phyloP scores from a whole-genome alignment of 2,113 vertebrate species.

The Stegastes partitus region DNA sequence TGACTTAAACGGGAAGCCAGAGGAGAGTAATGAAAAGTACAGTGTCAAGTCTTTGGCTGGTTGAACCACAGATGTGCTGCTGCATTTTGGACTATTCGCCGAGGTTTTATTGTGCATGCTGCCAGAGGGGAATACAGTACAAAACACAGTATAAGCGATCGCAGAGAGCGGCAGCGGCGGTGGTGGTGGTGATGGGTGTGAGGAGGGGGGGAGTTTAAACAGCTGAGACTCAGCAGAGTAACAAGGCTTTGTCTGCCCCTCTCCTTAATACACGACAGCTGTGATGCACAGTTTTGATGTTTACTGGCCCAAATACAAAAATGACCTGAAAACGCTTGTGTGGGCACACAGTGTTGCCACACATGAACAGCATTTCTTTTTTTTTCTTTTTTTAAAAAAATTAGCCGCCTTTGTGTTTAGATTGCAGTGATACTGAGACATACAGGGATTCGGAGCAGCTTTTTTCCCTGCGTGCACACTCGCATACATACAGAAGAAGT shows the following conservation, averaged over 20 bases:
- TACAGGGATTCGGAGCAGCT: conserved; percentile 23
- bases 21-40: conserved; percentile 7
- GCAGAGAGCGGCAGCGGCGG: neutral
- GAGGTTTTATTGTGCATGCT: neutral
- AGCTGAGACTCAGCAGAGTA: conserved; percentile 2
- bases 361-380: neutral
- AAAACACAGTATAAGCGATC: neutral
- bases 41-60: conserved; percentile 15
- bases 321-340: neutral
- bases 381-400: neutral
- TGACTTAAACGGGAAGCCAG: neutral
- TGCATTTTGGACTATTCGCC: neutral
- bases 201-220: neutral
- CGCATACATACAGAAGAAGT: conserved; percentile 31
- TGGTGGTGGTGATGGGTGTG: neutral
- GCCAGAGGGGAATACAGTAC: conserved; percentile 10
- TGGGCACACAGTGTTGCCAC: neutral
- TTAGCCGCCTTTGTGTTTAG: neutral
- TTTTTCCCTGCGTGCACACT: conserved; percentile 36
- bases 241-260: neutral
- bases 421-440: conserved; percentile 19
- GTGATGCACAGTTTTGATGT: neutral
- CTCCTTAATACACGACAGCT: conserved; percentile 2
- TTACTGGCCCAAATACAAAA: conserved; percentile 9
- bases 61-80: conserved; percentile 19